Conservation (phyloP, 2,113 vertebrate species). For the Scopus umbretta region DNA sequence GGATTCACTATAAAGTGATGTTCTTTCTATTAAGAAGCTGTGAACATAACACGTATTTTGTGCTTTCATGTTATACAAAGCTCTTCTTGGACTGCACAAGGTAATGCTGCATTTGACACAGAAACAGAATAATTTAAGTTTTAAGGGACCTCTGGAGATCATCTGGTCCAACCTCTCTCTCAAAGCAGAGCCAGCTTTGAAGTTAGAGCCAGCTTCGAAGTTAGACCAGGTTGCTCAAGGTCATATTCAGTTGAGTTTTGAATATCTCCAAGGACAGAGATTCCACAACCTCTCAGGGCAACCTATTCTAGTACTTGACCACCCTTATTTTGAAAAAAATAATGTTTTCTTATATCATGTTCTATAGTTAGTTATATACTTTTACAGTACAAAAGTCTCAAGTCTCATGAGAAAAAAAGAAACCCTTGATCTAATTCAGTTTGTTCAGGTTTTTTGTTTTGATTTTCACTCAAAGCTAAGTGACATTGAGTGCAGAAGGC, state of each 20-base stretch:
- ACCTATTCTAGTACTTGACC: background rate
- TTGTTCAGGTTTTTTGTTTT: background rate
- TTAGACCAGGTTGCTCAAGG: conserved; percentile 53
- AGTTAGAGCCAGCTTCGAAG: conserved; percentile 43
- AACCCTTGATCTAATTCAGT: background rate
- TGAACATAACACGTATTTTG: conserved; percentile 15
- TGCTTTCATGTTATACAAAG: conserved; percentile 51
- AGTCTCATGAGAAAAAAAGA: background rate
- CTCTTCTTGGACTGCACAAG: conserved; percentile 32
- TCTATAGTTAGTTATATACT: background rate
- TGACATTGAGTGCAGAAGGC: background rate
- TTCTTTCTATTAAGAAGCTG: conserved; percentile 23
- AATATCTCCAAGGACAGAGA: conserved; percentile 25
- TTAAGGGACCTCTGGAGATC: conserved; percentile 53
- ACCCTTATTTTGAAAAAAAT: background rate
- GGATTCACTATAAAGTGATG: background rate
- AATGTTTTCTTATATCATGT: background rate
- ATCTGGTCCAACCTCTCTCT: conserved; percentile 26
- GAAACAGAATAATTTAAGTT: conserved; percentile 60
- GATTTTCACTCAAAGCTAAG: background rate
- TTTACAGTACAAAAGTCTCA: background rate
- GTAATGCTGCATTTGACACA: conserved; percentile 56
- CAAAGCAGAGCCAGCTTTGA: conserved; percentile 52
- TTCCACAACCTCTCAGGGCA: background rate
- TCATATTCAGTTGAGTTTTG: conserved; percentile 28